Evolutionary conservation across 2,113 vertebrate genomes (phyloP), one percentile per base, ranked within the genome.

Genomic region (Eulacestoma nigropectus): DNA sequence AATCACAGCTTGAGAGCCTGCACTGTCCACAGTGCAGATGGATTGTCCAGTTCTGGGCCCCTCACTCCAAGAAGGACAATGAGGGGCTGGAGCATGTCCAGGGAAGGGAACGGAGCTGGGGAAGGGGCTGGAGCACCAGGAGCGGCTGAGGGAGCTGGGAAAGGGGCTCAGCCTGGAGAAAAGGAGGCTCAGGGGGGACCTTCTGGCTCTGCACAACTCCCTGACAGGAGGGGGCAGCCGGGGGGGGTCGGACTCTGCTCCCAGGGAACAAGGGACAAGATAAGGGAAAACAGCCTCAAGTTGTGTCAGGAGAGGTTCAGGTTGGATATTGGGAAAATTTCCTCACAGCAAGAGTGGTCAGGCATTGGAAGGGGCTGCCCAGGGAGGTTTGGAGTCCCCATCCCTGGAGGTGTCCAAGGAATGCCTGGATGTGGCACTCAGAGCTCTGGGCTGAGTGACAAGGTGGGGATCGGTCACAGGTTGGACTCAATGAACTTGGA

Each of bases 211-310:
- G 56, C 49, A 53, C 65, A 63, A 32, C 7, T 55, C 63, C n/a
- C 49, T 69, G 73, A 44, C 63, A 69, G 46, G 63, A 77, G 46
- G 73, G 63, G 33, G 6, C 14, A 68, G 44, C 20, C 1, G 0
- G 33, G 21, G 12, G 11, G 9, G 7, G 1, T 55, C 0, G 0
- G 30, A 30, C 7, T 63, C 25, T 79, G 2, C 2, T 70, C n/a
- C 49, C n/a, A 63, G 25, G 11, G 46, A 69, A 60, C 11, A 25
- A n/a, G 37, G 27, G 22, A 42, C 17, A 42, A 2, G 16, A 30
- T 0, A 0, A 88, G 50, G 1, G 11, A 1, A 1, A 57, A 37
- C 0, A 0, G 15, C 68, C 42, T 50, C 50, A 81, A 1, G 27
- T 3, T 73, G 50, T 3, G 2, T 26, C 67, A 57, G 42, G 5